Conservation (phyloP, 2,888 invertebrate genomes). For the Drosophila colorata region DNA sequence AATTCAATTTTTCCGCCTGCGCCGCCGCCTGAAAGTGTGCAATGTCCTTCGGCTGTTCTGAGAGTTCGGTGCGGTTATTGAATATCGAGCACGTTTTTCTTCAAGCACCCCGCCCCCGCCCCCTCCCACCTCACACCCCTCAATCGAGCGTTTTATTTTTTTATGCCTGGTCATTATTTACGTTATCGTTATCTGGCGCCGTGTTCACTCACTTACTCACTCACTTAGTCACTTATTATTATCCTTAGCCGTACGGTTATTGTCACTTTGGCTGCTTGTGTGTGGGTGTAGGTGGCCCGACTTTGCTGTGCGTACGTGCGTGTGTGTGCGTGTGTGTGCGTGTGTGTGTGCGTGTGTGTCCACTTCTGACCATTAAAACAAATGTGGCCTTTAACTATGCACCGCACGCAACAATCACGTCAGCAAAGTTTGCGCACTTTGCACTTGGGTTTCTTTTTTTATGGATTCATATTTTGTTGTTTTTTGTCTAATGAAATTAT, state of each 20-base stretch:
- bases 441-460: constrained; percentile 43
- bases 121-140: background rate
- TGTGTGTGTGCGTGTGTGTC: constrained; percentile 6
- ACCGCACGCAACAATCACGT: constrained; percentile 51
- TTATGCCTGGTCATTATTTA: constrained; percentile 76
- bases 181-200: constrained; percentile 73
- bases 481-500: background rate
- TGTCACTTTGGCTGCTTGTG: constrained; percentile 44
- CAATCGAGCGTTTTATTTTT: constrained; percentile 1
- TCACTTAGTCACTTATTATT: constrained; percentile 73
- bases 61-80: constrained; percentile 66
- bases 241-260: constrained; percentile 66
- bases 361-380: constrained; percentile 55
- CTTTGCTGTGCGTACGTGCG: background rate
- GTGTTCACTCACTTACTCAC: constrained; percentile 61
- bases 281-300: constrained; percentile 1
- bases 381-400: constrained; percentile 69
- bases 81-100: constrained; percentile 72
- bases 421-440: constrained; percentile 48
- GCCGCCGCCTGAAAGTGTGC: constrained; percentile 24
- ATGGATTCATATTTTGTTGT: constrained; percentile 24
- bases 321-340: constrained; percentile 6
- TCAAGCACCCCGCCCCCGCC: background rate
- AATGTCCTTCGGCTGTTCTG: constrained; percentile 22
- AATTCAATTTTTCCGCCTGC: constrained; percentile 68